These are phyloP conservation scores for Archaeoteleia sp. DNA, from an alignment of 2,888 invertebrate species.

Conservation along the genomic window DNA sequence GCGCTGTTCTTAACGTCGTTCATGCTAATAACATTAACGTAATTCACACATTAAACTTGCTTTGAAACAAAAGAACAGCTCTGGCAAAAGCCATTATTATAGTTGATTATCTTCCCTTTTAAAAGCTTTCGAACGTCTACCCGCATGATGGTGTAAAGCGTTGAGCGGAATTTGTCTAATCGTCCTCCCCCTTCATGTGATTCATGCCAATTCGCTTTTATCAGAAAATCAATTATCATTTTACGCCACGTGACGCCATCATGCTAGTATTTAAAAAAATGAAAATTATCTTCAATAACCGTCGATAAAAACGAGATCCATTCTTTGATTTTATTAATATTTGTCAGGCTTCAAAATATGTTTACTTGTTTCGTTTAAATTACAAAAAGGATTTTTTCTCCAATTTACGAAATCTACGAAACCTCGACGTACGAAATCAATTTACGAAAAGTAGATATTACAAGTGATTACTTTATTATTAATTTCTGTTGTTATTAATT, in stretches of 20 bases:
- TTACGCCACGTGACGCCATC: conserved; percentile 54
- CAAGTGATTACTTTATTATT: no score
- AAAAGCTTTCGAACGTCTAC: conserved; percentile 43
- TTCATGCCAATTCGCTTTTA: conserved; percentile 62
- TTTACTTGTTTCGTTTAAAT: no score
- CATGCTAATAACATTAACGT: conserved; percentile 28
- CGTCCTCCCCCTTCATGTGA: conserved; percentile 55
- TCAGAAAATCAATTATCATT: conserved; percentile 64
- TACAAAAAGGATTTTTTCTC: no score
- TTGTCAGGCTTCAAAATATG: no score
- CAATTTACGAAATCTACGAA: no score
- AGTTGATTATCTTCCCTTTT: conserved; percentile 41
- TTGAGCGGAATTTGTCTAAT: conserved; percentile 48
- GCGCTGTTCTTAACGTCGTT: no score
- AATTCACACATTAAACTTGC: conserved; percentile 22
- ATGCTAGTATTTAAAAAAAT: conserved; percentile 38
- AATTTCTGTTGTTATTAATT: no score
- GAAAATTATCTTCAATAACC: neutral
- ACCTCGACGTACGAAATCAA: no score
- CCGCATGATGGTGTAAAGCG: conserved; percentile 51
- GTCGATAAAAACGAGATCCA: neutral
- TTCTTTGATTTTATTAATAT: conserved; percentile 1
- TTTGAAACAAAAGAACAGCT: conserved; percentile 45
- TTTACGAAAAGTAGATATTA: no score
- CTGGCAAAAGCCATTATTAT: conserved; percentile 34